phyloP scores from a whole-genome alignment of 2,113 vertebrate species.

The Oplegnathus fasciatus region DNA sequence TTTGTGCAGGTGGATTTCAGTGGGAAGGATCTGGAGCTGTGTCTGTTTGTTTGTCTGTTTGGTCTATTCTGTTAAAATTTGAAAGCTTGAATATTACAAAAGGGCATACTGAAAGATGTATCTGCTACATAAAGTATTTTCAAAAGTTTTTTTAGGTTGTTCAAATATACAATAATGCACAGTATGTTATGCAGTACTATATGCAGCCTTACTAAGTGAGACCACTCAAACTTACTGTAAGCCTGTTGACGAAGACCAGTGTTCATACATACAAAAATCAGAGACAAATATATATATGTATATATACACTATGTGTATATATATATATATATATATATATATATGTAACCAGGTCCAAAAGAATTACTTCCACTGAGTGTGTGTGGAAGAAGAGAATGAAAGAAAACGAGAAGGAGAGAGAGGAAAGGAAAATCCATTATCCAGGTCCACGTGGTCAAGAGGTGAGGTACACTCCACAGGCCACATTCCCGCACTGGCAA shows the following conservation, averaged over 20 bases:
- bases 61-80: background rate
- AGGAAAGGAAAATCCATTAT: slow-evolving; percentile 25
- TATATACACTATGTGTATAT: no score
- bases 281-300: background rate
- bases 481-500: slow-evolving; percentile 60
- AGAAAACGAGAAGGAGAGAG: background rate
- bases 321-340: background rate
- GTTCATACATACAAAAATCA: background rate
- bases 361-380: background rate
- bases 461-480: slow-evolving; percentile 68
- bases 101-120: background rate
- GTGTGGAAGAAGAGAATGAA: background rate
- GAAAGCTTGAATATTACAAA: background rate
- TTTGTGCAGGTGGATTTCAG: background rate
- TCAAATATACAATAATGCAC: background rate
- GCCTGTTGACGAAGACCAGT: background rate
- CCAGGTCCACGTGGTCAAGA: slow-evolving; percentile 34
- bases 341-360: background rate
- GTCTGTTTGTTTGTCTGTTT: background rate
- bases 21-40: background rate
- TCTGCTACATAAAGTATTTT: background rate
- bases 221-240: background rate
- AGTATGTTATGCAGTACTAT: background rate
- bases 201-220: background rate
- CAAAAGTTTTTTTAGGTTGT: no score